Percentiles rank a stretch among this genome's conserved stretches.
Conservation (phyloP, 2,888 invertebrate species). For the Acrobasis suavella region DNA sequence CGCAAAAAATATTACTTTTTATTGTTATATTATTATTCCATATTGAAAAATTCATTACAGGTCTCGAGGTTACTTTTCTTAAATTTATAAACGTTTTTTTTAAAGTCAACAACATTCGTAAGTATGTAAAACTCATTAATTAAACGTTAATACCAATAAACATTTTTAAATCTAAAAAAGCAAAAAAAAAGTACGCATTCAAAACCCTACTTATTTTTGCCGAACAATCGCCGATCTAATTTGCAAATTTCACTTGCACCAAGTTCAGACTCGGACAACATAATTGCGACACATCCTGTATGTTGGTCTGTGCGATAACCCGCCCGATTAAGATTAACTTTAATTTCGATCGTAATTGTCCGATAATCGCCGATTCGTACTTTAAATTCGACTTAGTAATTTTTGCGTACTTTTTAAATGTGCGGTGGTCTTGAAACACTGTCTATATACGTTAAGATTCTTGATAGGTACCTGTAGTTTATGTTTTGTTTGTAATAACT, state of each 20-base stretch:
- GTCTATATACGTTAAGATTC: too few species aligned
- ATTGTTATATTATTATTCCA: too few species aligned
- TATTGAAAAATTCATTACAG: too few species aligned
- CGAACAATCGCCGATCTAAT: constrained; percentile 40
- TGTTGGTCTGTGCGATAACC: constrained; percentile 48
- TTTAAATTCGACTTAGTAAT: constrained; percentile 21
- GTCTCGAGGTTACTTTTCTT: too few species aligned
- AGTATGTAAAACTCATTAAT: too few species aligned
- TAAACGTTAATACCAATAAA: too few species aligned
- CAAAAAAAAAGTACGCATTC: background rate
- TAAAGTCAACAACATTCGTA: too few species aligned
- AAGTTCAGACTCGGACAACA: constrained; percentile 57
- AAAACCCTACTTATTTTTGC: constrained; percentile 7
- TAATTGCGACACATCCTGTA: constrained; percentile 71
- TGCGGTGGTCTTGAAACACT: background rate
- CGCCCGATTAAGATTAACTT: constrained; percentile 43
- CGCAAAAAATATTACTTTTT: too few species aligned
- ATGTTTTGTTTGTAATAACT: too few species aligned
- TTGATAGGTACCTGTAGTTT: too few species aligned
- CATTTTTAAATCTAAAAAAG: background rate
- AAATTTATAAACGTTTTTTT: too few species aligned
- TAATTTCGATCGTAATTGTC: constrained; percentile 57
- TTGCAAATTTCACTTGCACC: constrained; percentile 51
- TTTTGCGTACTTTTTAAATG: constrained; percentile 9
- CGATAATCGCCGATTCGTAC: constrained; percentile 36